Evolutionary conservation across 2,888 invertebrate genomes (phyloP), one percentile per base, ranked within the genome.

Genomic region (Cantharis flavilabris): DNA sequence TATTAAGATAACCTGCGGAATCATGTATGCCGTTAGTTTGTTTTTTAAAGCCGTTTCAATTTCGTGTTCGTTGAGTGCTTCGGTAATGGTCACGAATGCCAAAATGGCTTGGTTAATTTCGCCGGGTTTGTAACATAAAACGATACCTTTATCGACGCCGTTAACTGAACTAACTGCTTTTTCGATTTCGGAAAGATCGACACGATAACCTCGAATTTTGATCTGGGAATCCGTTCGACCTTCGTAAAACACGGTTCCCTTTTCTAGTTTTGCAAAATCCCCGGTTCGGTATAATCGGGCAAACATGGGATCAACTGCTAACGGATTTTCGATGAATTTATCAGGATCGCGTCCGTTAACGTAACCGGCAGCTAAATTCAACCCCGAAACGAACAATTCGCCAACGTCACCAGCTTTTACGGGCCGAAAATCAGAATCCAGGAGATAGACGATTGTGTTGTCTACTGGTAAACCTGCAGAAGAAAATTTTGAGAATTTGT

Each of bases 181-280:
- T 84, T 97, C 96, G 1, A 97, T 93, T 89, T 97, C 97, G 2
- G 93, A 91, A 70, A 97, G 89, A 85, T 97, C 96, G 0, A 97
- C 95, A 10, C 97, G 90, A 84, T 97, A 95, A 0, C 97, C 97
- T 65, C 96, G 90, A 73, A 96, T 93, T 90, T 96, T 97, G 2
- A 88, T 81, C 87, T 97, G 97, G 0, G 96, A 94, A 88, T 97
- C 96, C 0, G 94, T 94, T 28, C 97, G 91, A 0, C 97, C 97
- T 82, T 96, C 95, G 84, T 93, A 96, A 75, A 93, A 88, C 23
- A 97, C 88, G 9, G 90, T 82, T 9, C 91, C 91, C 81, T 94
- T 93, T 71, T 92, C 89, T 0, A 96, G 89, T 13, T 92, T 91
- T 0, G 95, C 97, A 83, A 92, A 96, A 86, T 97, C 97, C 0